Conservation (phyloP, 2,113 vertebrate genomes). For the Spilogale gracilis region DNA sequence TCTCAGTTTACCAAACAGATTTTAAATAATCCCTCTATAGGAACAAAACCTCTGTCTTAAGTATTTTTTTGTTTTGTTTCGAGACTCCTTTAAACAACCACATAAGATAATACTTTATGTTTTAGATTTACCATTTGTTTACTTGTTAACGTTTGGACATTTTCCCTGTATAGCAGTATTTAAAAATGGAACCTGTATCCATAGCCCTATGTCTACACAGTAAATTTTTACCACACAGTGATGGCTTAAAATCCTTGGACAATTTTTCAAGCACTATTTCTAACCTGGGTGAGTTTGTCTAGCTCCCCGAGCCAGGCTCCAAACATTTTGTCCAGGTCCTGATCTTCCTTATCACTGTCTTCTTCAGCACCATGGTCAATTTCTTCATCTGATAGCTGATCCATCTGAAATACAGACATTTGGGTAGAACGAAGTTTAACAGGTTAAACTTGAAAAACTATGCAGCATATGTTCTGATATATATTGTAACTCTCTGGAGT, state of each 20-base stretch:
- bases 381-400: constrained; percentile 98
- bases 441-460: constrained; percentile 43
- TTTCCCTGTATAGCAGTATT: constrained; percentile 30
- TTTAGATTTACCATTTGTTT: constrained; percentile 24
- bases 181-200: constrained; percentile 35
- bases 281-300: constrained; percentile 96
- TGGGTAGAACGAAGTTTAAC: not conserved
- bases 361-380: constrained; percentile 98
- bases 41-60: not conserved
- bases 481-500: not conserved
- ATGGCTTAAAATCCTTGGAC: constrained; percentile 17
- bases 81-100: constrained; percentile 20
- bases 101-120: not conserved
- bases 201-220: not conserved
- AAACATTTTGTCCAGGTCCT: constrained; percentile 99
- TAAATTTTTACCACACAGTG: constrained; percentile 41
- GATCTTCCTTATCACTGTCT: constrained; percentile 99
- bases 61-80: not conserved
- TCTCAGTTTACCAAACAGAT: constrained; percentile 30
- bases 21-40: constrained; percentile 29
- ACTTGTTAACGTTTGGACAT: not conserved
- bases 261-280: constrained; percentile 44
- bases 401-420: constrained; percentile 92
- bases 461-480: not conserved
- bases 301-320: constrained; percentile 99